These are phyloP conservation scores for Colletes collaris DNA, from an alignment of 2,888 invertebrate genomes.

Conservation along the genomic window DNA sequence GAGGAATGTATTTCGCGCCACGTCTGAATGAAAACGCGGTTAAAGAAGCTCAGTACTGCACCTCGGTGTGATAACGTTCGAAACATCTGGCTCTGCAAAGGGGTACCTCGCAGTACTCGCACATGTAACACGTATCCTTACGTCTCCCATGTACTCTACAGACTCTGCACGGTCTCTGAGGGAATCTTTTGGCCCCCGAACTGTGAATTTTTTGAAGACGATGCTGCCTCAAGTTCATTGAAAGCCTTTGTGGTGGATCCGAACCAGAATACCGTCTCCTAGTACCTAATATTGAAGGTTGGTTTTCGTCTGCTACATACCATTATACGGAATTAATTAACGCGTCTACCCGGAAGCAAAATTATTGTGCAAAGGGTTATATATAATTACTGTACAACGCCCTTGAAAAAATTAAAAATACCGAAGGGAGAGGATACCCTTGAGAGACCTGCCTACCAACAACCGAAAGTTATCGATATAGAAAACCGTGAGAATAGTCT, in stretches of 20 bases:
- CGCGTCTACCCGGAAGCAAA: background rate
- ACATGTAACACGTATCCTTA: conserved; percentile 24
- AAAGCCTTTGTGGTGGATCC: conserved; percentile 24
- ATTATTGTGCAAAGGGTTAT: background rate
- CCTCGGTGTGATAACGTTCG: conserved; percentile 8
- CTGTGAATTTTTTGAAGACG: conserved; percentile 16
- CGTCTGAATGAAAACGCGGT: no score
- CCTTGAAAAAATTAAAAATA: background rate
- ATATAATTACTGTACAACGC: background rate
- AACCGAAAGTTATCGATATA: background rate
- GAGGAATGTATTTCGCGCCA: no score
- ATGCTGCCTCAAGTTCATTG: conserved; percentile 23
- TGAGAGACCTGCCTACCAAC: conserved; percentile 43
- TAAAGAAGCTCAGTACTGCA: background rate
- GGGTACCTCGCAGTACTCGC: conserved; percentile 12
- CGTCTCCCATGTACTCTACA: conserved; percentile 7
- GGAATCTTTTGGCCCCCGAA: conserved; percentile 8
- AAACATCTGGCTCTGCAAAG: conserved; percentile 12
- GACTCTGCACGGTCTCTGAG: conserved; percentile 12
- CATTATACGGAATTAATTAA: background rate
- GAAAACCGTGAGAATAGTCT: background rate
- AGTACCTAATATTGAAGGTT: conserved; percentile 21
- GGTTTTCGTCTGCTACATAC: background rate
- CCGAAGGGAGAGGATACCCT: conserved; percentile 35
- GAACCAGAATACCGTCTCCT: background rate